Percentiles rank a stretch among this genome's conserved stretches.
phyloP scores from a whole-genome alignment of 2,797 vertebrate genomes.

The Gymnothorax javanicus region DNA sequence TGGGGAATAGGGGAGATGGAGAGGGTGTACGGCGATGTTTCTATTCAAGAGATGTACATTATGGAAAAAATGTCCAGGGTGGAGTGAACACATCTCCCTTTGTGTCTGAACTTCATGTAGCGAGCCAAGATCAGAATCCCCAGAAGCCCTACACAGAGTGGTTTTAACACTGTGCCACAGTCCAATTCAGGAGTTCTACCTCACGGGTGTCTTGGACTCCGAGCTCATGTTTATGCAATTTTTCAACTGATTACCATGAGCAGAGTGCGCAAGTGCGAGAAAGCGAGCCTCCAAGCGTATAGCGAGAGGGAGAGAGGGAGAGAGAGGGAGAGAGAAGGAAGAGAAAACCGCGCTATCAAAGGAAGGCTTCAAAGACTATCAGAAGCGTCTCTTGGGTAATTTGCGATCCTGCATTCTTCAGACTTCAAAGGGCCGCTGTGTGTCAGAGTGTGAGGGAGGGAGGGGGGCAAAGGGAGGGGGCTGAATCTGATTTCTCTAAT shows the following conservation, averaged over 20 bases:
- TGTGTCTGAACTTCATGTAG: background rate
- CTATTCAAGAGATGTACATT: background rate
- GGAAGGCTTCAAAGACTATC: slow-evolving; percentile 96
- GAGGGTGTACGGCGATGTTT: background rate
- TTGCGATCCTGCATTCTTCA: slow-evolving; percentile 89
- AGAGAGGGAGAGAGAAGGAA: slow-evolving; percentile 65
- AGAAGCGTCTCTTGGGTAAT: slow-evolving; percentile 92
- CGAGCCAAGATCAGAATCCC: slow-evolving; percentile 8
- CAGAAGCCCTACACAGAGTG: slow-evolving; percentile 4
- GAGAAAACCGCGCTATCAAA: slow-evolving; percentile 90
- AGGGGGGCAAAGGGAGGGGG: slow-evolving; percentile 61
- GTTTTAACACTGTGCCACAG: slow-evolving; percentile 42
- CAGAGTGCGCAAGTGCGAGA: slow-evolving; percentile 68
- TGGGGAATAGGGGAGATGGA: background rate
- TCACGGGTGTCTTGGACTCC: slow-evolving; percentile 59
- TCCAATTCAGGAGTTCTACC: slow-evolving; percentile 51
- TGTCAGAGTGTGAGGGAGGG: slow-evolving; percentile 63
- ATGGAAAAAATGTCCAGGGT: background rate
- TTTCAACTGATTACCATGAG: slow-evolving; percentile 77
- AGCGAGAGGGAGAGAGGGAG: slow-evolving; percentile 50
- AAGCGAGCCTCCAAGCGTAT: slow-evolving; percentile 66
- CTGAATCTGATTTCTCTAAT: slow-evolving; percentile 91
- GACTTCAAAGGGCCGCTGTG: slow-evolving; percentile 90
- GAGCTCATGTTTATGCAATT: slow-evolving; percentile 67
- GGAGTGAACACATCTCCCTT: background rate